Percentiles rank a stretch among this genome's conserved stretches.
These are phyloP conservation scores for Operophtera brumata DNA, from an alignment of 2,888 invertebrate species.

Conservation along the genomic window DNA sequence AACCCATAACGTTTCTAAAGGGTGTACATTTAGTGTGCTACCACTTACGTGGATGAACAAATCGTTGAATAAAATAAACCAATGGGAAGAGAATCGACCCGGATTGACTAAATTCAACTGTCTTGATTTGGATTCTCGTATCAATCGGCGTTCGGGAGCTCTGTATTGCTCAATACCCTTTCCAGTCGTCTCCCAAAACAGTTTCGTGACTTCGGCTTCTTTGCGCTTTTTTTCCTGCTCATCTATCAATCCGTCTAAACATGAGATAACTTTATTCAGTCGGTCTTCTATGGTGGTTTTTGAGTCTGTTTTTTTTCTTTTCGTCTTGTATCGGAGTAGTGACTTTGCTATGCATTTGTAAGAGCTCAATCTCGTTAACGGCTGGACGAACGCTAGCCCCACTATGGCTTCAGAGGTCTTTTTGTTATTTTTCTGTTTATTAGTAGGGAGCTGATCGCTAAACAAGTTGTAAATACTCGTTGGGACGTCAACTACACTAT, in stretches of 20 bases:
- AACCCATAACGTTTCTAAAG: constrained; percentile 89
- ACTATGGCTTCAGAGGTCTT: constrained; percentile 81
- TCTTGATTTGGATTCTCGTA: constrained; percentile 87
- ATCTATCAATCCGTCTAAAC: constrained; percentile 83
- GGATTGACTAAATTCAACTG: constrained; percentile 85
- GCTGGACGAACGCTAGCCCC: constrained; percentile 81
- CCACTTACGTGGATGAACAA: constrained; percentile 88
- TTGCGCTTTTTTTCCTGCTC: constrained; percentile 82
- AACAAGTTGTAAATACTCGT: constrained; percentile 79
- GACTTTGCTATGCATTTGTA: constrained; percentile 83
- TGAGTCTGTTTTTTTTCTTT: constrained; percentile 60
- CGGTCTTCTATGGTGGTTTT: constrained; percentile 76
- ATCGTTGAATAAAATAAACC: constrained; percentile 91
- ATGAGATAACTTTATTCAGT: constrained; percentile 80
- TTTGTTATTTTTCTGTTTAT: constrained; percentile 78
- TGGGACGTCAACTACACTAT: constrained; percentile 82
- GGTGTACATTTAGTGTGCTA: constrained; percentile 83
- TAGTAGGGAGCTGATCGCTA: constrained; percentile 77
- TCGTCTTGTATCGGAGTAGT: constrained; percentile 72
- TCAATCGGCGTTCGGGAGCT: constrained; percentile 85
- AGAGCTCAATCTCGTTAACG: constrained; percentile 81
- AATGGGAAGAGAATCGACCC: constrained; percentile 87
- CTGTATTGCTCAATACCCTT: constrained; percentile 83
- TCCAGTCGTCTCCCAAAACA: constrained; percentile 87
- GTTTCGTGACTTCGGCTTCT: constrained; percentile 85